Conservation (phyloP, 2,113 vertebrate genomes). For the Meriones unguiculatus region DNA sequence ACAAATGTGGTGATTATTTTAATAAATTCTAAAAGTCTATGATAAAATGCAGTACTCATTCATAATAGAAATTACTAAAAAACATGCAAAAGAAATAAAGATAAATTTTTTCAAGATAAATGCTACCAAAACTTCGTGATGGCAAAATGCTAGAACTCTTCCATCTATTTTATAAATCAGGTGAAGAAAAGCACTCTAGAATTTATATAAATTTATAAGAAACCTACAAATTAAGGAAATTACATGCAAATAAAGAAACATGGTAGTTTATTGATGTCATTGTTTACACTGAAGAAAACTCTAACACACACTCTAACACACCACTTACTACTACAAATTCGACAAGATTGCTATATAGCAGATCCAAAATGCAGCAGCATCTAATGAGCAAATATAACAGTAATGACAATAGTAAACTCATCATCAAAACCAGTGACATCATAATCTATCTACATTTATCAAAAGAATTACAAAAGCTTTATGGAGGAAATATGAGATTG, state of each 20-base stretch:
- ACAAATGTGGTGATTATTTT: not conserved
- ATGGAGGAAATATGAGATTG: not conserved
- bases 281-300: not conserved
- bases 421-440: not conserved
- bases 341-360: not conserved
- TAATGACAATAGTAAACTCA: not conserved
- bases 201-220: not conserved
- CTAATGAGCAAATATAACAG: slow-evolving; percentile 25
- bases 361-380: not conserved
- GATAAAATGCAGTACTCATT: slow-evolving; percentile 22
- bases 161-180: not conserved
- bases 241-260: not conserved
- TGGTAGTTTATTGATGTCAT: not conserved
- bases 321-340: not conserved
- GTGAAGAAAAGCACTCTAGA: not conserved
- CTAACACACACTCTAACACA: not conserved
- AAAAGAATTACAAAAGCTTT: not conserved
- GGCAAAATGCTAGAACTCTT: not conserved
- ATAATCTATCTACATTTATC: not conserved
- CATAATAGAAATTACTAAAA: slow-evolving; percentile 32
- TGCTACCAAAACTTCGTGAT: not conserved
- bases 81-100: not conserved
- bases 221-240: not conserved
- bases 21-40: not conserved
- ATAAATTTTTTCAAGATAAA: not conserved